Conservation (phyloP, 2,888 invertebrate genomes). For the Sympetrum striolatum region DNA sequence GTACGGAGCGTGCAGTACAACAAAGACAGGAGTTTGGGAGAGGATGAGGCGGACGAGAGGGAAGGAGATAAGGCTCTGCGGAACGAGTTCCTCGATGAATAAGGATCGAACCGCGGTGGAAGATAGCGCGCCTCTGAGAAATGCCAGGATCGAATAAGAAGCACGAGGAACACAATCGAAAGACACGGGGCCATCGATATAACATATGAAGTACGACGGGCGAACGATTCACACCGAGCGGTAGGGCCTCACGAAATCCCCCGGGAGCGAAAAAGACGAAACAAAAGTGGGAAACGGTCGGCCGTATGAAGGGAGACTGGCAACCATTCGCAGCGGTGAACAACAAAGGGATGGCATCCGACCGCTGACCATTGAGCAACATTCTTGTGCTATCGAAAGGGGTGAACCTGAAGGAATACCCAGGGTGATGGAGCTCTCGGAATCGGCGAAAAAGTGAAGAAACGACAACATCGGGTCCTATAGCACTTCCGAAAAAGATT, state of each 20-base stretch:
- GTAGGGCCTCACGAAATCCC: not conserved
- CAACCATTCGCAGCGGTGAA: not conserved
- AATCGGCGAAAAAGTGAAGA: not conserved
- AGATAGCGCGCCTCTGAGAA: not conserved
- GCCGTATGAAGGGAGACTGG: not conserved
- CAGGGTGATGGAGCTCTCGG: not conserved
- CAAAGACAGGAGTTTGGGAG: not conserved
- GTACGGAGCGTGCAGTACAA: not conserved
- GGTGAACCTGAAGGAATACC: not conserved
- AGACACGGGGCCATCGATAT: not conserved
- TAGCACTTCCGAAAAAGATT: not conserved
- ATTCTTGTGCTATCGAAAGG: not conserved
- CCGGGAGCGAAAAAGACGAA: not conserved
- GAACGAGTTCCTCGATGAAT: conserved; percentile 15
- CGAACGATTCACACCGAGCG: not conserved
- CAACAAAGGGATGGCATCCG: not conserved
- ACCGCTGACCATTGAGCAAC: not conserved
- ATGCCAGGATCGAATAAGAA: not conserved
- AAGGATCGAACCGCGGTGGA: not conserved
- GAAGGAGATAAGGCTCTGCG: not conserved
- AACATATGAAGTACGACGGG: not conserved
- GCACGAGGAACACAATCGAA: not conserved
- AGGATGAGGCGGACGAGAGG: not conserved
- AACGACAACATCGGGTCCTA: not conserved
- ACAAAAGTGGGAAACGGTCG: not conserved